These are phyloP conservation scores for Euthynnus affinis DNA, from an alignment of 2,797 vertebrate species.

Conservation along the genomic window DNA sequence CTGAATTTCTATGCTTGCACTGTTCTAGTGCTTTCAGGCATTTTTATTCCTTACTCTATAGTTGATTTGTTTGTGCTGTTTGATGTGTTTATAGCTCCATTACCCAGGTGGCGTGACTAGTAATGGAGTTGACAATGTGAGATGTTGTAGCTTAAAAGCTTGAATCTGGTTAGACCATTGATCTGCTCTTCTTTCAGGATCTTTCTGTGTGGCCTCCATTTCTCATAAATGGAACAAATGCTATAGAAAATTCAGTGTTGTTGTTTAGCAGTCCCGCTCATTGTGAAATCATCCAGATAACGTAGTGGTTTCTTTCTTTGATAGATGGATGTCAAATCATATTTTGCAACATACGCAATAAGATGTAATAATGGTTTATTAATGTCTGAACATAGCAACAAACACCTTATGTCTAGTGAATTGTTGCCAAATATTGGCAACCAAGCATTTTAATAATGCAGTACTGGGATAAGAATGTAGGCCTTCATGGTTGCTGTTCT, in stretches of 20 bases:
- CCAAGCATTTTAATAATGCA: slow-evolving; percentile 4
- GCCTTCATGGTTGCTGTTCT: not conserved
- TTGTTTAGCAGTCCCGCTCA: too few relatives aligned
- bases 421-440: too few relatives aligned
- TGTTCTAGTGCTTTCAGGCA: slow-evolving; percentile 24
- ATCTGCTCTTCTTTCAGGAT: not conserved
- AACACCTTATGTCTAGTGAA: too few relatives aligned
- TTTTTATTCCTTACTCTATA: slow-evolving; percentile 20
- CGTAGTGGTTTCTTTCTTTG: not conserved
- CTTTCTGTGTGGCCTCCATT: slow-evolving; percentile 2
- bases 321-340: not conserved
- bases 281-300: not conserved
- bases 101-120: slow-evolving; percentile 4
- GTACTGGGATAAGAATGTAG: not conserved
- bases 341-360: not conserved
- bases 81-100: slow-evolving; percentile 20
- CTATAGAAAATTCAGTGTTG: too few relatives aligned
- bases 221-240: not conserved
- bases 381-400: not conserved
- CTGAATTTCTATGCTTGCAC: slow-evolving; percentile 53
- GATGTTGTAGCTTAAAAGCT: slow-evolving; percentile 15
- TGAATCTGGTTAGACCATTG: slow-evolving; percentile 2
- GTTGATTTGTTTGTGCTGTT: slow-evolving; percentile 36
- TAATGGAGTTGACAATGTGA: not conserved
- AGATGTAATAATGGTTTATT: not conserved